Evolutionary conservation across 23 tunicate species (phyloP), one percentile per base, ranked within the genome.

Genomic region (Trididemnum clinides): DNA sequence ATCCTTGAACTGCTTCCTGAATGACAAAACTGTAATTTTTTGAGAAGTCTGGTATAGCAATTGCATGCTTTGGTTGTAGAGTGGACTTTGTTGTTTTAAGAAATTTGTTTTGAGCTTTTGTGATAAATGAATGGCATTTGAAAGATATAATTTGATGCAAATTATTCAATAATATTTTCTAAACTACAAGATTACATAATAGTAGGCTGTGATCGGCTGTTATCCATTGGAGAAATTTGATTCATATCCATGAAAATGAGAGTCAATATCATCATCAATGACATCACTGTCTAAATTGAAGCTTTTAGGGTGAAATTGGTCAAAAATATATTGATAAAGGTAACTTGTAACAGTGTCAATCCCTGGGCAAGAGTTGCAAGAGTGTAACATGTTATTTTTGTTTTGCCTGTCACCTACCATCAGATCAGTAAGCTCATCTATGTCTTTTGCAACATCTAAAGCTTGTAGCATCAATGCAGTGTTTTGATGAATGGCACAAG

Each of bases 401-500:
- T 80, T 80, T 25, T 57, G 49, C 19, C 26, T 33, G 72, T 57
- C 35, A 10, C 84, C 64, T 22, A 58, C 71, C 59, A 57, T 80
- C 34, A 80, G 15, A 22, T 57, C 72, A 80, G 28, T 80, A 6
- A 80, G 44, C 28, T 80, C 84, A 19, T 51, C 25, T 3, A 37
- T 37, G 44, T 49, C 59, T 64, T 58, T 57, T 28, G 30, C 36
- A 4, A 64, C 28, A 20, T 80, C 64, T 19, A 33, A 49, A 57
- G 84, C 71, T 6, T 57, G 6, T 33, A 80, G 19, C 36, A 64
- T 6, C 71, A 80, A 28, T 51, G 7, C 19, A n/a, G 59, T 79
- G 64, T 80, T 80, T 58, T 80, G 84, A 31, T 80, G 84, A 4
- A 80, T 80, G 25, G 84, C 29, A 25, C 84, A 80, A 37, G 64